A percentile compares a stretch with the other conserved stretches of the same genome.
phyloP scores from a whole-genome alignment of 2,797 vertebrate genomes.

The Alca torda region DNA sequence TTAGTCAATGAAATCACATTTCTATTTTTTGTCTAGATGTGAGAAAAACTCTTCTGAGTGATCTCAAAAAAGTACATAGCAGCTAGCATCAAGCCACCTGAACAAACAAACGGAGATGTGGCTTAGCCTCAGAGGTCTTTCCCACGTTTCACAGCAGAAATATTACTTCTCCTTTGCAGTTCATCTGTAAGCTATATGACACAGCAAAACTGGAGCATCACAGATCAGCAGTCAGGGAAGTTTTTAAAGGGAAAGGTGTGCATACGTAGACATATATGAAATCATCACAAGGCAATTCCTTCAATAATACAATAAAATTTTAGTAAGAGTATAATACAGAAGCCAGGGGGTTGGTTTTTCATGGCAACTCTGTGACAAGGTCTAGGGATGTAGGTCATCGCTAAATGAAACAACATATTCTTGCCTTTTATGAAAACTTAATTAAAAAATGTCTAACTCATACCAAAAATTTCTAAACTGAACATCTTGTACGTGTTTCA shows the following conservation, averaged over 20 bases:
- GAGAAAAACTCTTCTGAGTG: conserved; percentile 14
- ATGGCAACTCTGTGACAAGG: neutral
- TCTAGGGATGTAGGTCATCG: neutral
- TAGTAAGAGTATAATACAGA: neutral
- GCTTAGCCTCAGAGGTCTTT: neutral
- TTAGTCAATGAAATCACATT: conserved; percentile 34
- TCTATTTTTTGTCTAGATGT: conserved; percentile 16
- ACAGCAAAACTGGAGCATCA: neutral
- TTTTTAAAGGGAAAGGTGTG: neutral
- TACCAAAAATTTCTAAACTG: neutral
- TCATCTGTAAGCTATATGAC: neutral
- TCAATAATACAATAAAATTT: neutral
- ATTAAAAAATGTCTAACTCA: neutral
- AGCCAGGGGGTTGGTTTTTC: neutral
- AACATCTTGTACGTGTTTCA: neutral
- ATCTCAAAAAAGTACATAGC: conserved; percentile 12
- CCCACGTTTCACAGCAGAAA: neutral
- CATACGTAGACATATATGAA: neutral
- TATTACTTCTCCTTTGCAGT: neutral
- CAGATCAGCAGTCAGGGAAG: neutral
- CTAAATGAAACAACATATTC: neutral
- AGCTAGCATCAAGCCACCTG: conserved; percentile 9
- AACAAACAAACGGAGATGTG: conserved; percentile 32
- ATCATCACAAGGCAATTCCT: neutral
- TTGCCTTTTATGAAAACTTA: neutral